Conservation (phyloP, 2,113 vertebrate genomes). For the Phodopus roborovskii region DNA sequence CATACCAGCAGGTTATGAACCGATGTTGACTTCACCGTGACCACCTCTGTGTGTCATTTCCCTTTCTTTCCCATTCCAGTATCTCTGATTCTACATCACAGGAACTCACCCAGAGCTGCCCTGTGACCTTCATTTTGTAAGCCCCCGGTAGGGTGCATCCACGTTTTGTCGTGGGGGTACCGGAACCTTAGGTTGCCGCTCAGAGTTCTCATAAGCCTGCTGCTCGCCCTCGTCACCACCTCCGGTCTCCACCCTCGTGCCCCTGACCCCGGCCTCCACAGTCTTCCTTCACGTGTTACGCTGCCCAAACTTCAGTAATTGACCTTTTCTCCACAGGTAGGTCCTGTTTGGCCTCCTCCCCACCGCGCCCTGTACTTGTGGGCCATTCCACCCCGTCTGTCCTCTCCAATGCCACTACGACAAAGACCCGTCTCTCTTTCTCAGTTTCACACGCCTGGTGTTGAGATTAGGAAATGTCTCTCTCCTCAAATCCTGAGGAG, state of each 20-base stretch:
- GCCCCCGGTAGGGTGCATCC: neutral
- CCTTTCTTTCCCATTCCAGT: too few species aligned
- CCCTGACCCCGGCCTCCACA: rapidly evolving
- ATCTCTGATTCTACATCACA: neutral
- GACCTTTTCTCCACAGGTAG: neutral
- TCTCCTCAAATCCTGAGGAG: neutral
- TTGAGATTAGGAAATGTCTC: neutral
- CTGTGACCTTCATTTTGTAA: too few species aligned
- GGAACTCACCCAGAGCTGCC: too few species aligned
- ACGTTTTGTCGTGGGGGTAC: neutral
- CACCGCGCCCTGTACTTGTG: neutral
- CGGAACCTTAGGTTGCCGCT: neutral
- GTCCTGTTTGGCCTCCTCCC: neutral
- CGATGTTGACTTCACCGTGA: neutral
- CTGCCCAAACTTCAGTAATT: neutral
- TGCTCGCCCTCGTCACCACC: too few species aligned
- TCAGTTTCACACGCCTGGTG: neutral
- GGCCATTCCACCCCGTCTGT: neutral
- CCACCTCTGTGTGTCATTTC: neutral
- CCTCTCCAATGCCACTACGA: neutral
- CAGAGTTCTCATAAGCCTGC: neutral
- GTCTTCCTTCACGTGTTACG: neutral
- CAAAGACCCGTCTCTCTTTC: neutral
- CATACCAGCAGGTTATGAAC: neutral
- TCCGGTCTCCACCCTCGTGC: neutral